These are phyloP conservation scores for Anarrhichthys ocellatus DNA, from an alignment of 2,113 vertebrate genomes.

Conservation along the genomic window DNA sequence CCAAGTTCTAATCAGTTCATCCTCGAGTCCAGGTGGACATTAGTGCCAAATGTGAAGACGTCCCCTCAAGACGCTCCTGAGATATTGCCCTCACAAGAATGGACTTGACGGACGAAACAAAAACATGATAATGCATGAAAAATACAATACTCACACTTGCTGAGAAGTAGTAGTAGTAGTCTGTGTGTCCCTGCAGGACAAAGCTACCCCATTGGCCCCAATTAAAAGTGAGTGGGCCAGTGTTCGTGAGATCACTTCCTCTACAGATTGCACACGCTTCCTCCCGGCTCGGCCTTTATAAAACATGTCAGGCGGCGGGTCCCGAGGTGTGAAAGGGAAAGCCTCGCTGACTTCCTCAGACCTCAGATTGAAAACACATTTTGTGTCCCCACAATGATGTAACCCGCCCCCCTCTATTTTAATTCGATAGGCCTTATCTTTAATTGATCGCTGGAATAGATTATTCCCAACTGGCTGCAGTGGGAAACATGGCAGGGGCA, in stretches of 20 bases:
- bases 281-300: conserved; percentile 68
- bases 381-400: conserved; percentile 70
- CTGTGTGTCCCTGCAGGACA: conserved; percentile 41
- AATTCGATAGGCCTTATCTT: conserved; percentile 74
- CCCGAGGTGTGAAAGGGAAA: conserved; percentile 76
- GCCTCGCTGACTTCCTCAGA: conserved; percentile 66
- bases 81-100: no score
- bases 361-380: conserved; percentile 77
- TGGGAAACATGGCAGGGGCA: conserved; percentile 55
- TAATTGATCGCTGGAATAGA: conserved; percentile 75
- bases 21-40: no score
- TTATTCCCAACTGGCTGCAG: conserved; percentile 74
- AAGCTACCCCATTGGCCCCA: conserved; percentile 51
- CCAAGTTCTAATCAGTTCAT: no score
- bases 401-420: conserved; percentile 66
- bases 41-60: no score
- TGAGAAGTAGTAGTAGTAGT: conserved; percentile 21
- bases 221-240: conserved; percentile 26
- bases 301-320: conserved; percentile 67
- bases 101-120: no score
- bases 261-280: conserved; percentile 58
- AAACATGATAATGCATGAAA: no score
- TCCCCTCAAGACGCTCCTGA: no score
- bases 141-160: background rate
- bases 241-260: conserved; percentile 67